phyloP scores from a whole-genome alignment of 2,888 invertebrate species.

The Clepsis dumicolana region DNA sequence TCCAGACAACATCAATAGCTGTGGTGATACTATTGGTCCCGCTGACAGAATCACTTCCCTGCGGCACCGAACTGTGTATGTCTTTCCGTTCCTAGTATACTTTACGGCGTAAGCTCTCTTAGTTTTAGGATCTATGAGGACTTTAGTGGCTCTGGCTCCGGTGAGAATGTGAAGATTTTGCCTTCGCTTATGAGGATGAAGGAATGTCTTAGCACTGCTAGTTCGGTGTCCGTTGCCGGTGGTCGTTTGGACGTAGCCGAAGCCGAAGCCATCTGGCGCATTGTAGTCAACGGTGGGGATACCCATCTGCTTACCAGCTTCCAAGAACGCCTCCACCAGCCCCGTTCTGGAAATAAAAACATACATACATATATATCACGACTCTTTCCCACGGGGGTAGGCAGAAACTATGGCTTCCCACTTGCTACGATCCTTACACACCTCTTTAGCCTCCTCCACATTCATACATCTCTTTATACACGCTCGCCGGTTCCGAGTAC shows the following conservation, averaged over 20 bases:
- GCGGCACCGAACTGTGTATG: conserved; percentile 85
- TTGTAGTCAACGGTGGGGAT: conserved; percentile 87
- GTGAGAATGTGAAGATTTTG: conserved; percentile 87
- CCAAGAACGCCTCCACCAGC: conserved; percentile 84
- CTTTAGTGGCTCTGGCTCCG: conserved; percentile 73
- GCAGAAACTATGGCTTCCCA: too few species aligned
- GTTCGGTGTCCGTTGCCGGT: conserved; percentile 88
- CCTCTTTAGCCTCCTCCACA: too few species aligned
- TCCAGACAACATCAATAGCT: conserved; percentile 96
- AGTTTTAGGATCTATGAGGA: conserved; percentile 80
- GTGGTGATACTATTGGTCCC: conserved; percentile 95
- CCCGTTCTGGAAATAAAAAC: conserved; percentile 83
- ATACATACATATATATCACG: too few species aligned
- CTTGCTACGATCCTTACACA: too few species aligned
- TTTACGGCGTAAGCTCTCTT: conserved; percentile 90
- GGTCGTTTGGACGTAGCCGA: conserved; percentile 82
- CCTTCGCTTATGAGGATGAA: conserved; percentile 87
- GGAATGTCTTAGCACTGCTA: conserved; percentile 89
- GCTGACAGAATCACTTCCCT: conserved; percentile 95
- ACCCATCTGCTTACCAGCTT: conserved; percentile 86
- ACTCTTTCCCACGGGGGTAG: too few species aligned
- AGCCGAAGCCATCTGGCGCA: conserved; percentile 87
- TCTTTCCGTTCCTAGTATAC: conserved; percentile 85
- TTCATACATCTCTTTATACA: too few species aligned
- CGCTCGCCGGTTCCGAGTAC: too few species aligned